These are phyloP conservation scores for Drosophila funebris DNA, from an alignment of 1,140 invertebrate species.

Conservation along the genomic window DNA sequence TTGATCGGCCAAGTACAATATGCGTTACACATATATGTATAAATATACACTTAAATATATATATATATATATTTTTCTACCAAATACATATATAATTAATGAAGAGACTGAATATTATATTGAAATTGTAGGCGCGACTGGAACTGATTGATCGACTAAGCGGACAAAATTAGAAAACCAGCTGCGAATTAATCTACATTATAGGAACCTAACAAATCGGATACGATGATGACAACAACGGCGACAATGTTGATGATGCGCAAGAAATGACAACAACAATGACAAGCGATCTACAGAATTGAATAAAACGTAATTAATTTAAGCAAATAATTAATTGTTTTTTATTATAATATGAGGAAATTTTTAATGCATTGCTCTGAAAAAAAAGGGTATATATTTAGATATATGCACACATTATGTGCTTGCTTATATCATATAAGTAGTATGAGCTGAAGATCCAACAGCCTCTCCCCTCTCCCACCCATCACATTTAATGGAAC, in stretches of 20 bases:
- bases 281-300: conserved; percentile 59
- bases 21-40: conserved; percentile 3
- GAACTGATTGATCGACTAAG: neutral
- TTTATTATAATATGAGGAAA: conserved; percentile 23
- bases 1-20: conserved; percentile 66
- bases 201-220: conserved; percentile 30
- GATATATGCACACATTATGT: neutral
- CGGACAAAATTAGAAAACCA: conserved; percentile 9
- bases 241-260: neutral
- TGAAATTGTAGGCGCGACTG: conserved; percentile 13
- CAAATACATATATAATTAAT: conserved; percentile 14
- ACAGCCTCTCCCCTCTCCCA: neutral
- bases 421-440: neutral
- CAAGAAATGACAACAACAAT: conserved; percentile 39
- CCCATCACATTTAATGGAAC: neutral
- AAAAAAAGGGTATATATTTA: conserved; percentile 14
- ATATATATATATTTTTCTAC: too few relatives aligned
- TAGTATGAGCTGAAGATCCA: neutral
- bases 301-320: conserved; percentile 44
- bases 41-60: conserved; percentile 6
- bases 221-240: conserved; percentile 2
- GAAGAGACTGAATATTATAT: neutral
- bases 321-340: conserved; percentile 32
- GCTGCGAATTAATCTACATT: conserved; percentile 1
- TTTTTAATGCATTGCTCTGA: conserved; percentile 15